Percentiles rank a stretch among this genome's conserved stretches.
Conservation (phyloP, 37 sponge, comb jelly and placozoan species). For the Cladorhizidae sp. region DNA sequence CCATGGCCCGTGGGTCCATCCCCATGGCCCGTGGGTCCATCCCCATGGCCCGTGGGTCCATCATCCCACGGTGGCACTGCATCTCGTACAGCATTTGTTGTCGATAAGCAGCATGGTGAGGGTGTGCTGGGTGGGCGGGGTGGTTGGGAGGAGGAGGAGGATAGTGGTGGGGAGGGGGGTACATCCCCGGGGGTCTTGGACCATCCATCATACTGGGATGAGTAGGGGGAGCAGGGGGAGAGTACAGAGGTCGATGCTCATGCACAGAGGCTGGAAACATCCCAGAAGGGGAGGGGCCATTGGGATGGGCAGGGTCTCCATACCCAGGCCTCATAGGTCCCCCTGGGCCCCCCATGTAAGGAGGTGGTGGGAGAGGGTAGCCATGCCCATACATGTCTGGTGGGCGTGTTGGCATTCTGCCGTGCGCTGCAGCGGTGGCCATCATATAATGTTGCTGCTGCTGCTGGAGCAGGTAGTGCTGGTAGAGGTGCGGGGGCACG, state of each 20-base stretch:
- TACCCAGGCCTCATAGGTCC: neutral
- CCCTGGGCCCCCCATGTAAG: neutral
- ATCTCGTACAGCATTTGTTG: conserved; percentile 12
- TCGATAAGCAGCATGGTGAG: conserved; percentile 19
- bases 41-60: neutral
- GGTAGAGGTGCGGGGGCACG: conserved; percentile 12
- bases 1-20: neutral
- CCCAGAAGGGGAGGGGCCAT: neutral
- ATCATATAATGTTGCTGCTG: neutral
- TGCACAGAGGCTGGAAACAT: neutral
- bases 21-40: neutral
- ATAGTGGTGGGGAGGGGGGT: conserved; percentile 6
- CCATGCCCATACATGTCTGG: conserved; percentile 9
- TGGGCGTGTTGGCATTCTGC: conserved; percentile 7
- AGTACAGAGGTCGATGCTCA: neutral
- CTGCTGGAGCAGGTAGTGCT: conserved; percentile 21
- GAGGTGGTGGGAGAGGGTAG: neutral
- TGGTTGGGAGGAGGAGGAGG: conserved; percentile 11
- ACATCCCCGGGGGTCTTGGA: neutral
- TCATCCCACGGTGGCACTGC: conserved; percentile 8
- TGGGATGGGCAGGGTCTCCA: neutral
- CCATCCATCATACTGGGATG: neutral
- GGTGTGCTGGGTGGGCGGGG: conserved; percentile 26
- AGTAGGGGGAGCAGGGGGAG: neutral
- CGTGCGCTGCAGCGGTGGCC: neutral